A percentile compares a stretch with the other conserved stretches of the same genome.
Conservation (phyloP, 2,113 vertebrate genomes). For the Lophochroa leadbeateri region DNA sequence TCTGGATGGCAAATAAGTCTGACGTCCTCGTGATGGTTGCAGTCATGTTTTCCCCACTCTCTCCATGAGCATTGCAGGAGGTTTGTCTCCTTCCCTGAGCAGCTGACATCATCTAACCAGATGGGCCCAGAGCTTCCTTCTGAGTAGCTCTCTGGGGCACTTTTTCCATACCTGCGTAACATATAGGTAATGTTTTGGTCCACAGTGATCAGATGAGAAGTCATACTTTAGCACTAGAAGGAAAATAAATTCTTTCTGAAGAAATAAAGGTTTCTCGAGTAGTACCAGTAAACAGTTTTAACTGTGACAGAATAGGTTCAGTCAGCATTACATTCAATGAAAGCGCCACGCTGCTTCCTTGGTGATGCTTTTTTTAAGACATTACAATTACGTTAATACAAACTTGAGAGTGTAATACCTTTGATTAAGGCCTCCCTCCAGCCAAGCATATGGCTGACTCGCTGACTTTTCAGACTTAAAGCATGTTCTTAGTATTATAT, state of each 20-base stretch:
- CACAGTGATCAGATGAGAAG: not conserved
- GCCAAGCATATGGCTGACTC: not conserved
- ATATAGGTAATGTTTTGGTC: not conserved
- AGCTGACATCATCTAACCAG: conserved; percentile 90
- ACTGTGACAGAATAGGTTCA: not conserved
- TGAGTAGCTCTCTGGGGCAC: conserved; percentile 62
- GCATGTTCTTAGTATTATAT: not conserved
- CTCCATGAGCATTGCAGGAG: conserved; percentile 81
- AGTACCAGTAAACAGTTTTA: not conserved
- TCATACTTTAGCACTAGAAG: not conserved
- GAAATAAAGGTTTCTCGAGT: not conserved
- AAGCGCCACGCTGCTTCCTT: not conserved
- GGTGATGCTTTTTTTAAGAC: not conserved
- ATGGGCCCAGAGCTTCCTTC: conserved; percentile 79
- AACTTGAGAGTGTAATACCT: not conserved
- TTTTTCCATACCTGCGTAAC: conserved; percentile 78
- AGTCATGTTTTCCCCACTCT: conserved; percentile 90
- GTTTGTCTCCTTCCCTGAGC: conserved; percentile 86
- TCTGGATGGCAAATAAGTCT: conserved; percentile 81
- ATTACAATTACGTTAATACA: not conserved
- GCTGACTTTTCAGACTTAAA: not conserved
- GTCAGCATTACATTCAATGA: not conserved
- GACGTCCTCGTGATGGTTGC: conserved; percentile 88
- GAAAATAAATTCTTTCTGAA: not conserved
- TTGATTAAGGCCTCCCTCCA: not conserved